Conservation (phyloP, 2,797 vertebrate species). For the Danio kyathit region DNA sequence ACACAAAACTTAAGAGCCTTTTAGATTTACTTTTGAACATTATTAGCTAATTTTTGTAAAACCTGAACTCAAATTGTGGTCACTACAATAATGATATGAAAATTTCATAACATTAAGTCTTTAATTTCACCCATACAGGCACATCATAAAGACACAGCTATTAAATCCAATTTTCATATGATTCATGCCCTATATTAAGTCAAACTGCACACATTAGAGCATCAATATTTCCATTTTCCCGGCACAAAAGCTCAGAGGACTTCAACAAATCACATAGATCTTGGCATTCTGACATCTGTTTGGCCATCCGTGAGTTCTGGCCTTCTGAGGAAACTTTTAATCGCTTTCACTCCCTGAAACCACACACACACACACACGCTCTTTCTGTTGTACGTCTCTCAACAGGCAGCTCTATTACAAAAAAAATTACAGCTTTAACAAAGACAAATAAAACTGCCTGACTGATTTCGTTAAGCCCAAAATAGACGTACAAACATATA, state of each 20-base stretch:
- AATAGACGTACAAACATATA: not conserved
- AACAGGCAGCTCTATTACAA: slow-evolving; percentile 15
- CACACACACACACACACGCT: not conserved
- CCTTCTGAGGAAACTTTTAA: slow-evolving; percentile 19
- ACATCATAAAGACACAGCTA: not conserved
- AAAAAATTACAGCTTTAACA: slow-evolving; percentile 10
- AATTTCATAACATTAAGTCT: too few species aligned
- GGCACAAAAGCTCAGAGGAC: slow-evolving; percentile 24
- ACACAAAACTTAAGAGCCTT: too few species aligned
- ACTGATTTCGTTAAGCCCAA: not conserved
- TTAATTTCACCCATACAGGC: not conserved
- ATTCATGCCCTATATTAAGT: slow-evolving; percentile 39
- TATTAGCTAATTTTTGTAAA: too few species aligned
- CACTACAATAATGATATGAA: too few species aligned
- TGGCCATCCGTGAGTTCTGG: slow-evolving; percentile 5
- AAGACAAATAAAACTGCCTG: slow-evolving; percentile 10
- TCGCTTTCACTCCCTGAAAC: slow-evolving; percentile 1
- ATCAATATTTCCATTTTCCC: slow-evolving; percentile 38
- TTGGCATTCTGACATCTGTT: slow-evolving; percentile 33
- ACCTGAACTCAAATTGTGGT: too few species aligned
- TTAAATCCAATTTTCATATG: slow-evolving; percentile 51
- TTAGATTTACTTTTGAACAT: too few species aligned
- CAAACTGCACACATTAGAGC: slow-evolving; percentile 44
- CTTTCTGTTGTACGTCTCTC: slow-evolving; percentile 6
- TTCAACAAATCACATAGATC: not conserved